Conservation (phyloP, 2,113 vertebrate species). For the Procavia capensis region DNA sequence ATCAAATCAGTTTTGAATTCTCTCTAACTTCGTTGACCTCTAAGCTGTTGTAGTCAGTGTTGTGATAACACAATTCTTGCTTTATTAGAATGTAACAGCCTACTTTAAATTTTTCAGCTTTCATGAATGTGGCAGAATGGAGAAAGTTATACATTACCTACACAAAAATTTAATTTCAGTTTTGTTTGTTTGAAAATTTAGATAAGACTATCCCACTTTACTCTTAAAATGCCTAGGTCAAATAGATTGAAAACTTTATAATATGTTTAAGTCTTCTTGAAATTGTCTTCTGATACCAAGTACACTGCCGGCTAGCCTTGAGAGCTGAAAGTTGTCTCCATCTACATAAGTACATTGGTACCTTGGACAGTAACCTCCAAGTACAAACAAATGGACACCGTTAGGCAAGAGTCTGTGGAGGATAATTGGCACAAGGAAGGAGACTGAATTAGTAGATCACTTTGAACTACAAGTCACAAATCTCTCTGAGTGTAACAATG, state of each 20-base stretch:
- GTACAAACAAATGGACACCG: not conserved
- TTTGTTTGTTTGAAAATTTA: not conserved
- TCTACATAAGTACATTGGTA: not conserved
- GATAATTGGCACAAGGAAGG: not conserved
- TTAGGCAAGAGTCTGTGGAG: not conserved
- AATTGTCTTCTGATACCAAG: not conserved
- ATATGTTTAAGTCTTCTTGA: not conserved
- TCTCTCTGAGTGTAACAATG: not conserved
- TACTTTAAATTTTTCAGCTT: slow-evolving; percentile 8
- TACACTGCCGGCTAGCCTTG: not conserved
- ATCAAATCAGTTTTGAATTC: slow-evolving; percentile 25
- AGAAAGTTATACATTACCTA: not conserved
- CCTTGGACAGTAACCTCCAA: not conserved
- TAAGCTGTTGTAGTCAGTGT: not conserved
- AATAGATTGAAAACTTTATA: not conserved
- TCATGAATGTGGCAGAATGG: not conserved
- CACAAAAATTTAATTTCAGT: not conserved
- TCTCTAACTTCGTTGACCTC: not conserved
- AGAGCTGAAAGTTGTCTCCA: not conserved
- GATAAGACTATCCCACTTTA: not conserved
- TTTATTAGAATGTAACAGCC: not conserved
- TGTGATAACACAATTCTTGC: not conserved
- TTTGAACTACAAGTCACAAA: not conserved
- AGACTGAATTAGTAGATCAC: not conserved
- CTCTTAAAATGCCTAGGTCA: not conserved